A percentile compares a stretch with the other conserved stretches of the same genome.
These are phyloP conservation scores for Trichopoda pennipes DNA, from an alignment of 2,888 invertebrate genomes.

Conservation along the genomic window DNA sequence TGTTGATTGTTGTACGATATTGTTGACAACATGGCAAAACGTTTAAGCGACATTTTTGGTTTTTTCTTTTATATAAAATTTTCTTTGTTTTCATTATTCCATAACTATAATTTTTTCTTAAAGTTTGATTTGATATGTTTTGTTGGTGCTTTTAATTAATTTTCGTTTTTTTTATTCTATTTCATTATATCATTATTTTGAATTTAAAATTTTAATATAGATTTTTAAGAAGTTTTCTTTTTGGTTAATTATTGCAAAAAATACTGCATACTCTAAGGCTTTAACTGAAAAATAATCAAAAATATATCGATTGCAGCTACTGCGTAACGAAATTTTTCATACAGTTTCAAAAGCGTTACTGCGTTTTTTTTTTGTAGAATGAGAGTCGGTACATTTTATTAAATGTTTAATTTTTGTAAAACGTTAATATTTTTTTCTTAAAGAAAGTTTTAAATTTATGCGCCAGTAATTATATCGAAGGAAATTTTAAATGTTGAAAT, in stretches of 20 bases:
- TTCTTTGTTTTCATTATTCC: constrained; percentile 20
- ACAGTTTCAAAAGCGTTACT: no score
- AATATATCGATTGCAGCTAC: neutral
- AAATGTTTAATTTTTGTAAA: no score
- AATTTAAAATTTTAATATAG: constrained; percentile 23
- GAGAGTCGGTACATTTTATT: no score
- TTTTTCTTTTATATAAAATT: constrained; percentile 6
- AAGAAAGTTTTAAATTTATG: no score
- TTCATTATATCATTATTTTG: constrained; percentile 26
- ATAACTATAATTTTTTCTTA: constrained; percentile 7
- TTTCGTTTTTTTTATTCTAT: constrained; percentile 24
- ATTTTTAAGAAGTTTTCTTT: constrained; percentile 6
- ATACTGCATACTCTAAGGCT: constrained; percentile 52
- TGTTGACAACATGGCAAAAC: constrained; percentile 82
- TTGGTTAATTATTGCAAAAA: constrained; percentile 2
- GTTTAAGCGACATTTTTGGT: constrained; percentile 84
- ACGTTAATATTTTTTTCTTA: no score
- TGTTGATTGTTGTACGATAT: constrained; percentile 76
- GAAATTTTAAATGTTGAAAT: no score
- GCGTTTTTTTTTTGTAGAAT: no score
- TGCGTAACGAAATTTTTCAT: neutral
- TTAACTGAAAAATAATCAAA: neutral
- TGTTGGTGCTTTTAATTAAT: constrained; percentile 8
- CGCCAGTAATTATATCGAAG: no score
- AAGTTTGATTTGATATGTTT: constrained; percentile 35